phyloP scores from a whole-genome alignment of 2,888 invertebrate species.

The Mesorhabditis belari region DNA sequence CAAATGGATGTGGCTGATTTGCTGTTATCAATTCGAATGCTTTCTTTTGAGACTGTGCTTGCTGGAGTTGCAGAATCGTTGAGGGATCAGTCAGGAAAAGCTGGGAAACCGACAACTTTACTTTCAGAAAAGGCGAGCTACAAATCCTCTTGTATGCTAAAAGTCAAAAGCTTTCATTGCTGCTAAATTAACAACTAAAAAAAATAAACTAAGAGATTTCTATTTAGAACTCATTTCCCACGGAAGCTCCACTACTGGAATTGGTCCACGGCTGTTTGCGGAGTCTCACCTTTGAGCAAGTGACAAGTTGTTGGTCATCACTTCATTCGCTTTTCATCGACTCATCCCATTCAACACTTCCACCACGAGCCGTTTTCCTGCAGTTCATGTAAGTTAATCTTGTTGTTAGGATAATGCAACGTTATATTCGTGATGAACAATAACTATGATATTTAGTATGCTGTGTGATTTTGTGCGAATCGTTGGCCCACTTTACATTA shows the following conservation, averaged over 20 bases:
- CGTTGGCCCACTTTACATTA: conserved; percentile 25
- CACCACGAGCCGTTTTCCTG: conserved; percentile 73
- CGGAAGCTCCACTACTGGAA: conserved; percentile 76
- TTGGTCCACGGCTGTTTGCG: conserved; percentile 68
- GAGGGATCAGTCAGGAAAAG: conserved; percentile 63
- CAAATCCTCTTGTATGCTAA: no score
- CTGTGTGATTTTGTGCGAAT: conserved; percentile 77
- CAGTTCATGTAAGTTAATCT: conserved; percentile 66
- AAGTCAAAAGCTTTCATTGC: no score
- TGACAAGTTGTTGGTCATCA: conserved; percentile 73
- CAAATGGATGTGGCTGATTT: conserved; percentile 72
- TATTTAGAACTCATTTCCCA: conserved; percentile 55
- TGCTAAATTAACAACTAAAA: background rate
- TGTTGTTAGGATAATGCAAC: background rate
- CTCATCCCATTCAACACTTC: conserved; percentile 50
- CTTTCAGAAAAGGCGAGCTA: background rate
- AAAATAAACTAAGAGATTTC: background rate
- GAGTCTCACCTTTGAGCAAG: conserved; percentile 63
- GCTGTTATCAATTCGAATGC: conserved; percentile 72
- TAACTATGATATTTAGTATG: conserved; percentile 56
- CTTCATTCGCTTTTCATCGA: conserved; percentile 71
- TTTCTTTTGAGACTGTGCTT: conserved; percentile 76
- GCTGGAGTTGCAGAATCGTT: conserved; percentile 75
- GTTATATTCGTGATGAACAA: background rate
- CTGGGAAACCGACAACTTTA: conserved; percentile 16